These are phyloP conservation scores for Trachemys scripta DNA, from an alignment of 2,113 vertebrate species.

Conservation along the genomic window DNA sequence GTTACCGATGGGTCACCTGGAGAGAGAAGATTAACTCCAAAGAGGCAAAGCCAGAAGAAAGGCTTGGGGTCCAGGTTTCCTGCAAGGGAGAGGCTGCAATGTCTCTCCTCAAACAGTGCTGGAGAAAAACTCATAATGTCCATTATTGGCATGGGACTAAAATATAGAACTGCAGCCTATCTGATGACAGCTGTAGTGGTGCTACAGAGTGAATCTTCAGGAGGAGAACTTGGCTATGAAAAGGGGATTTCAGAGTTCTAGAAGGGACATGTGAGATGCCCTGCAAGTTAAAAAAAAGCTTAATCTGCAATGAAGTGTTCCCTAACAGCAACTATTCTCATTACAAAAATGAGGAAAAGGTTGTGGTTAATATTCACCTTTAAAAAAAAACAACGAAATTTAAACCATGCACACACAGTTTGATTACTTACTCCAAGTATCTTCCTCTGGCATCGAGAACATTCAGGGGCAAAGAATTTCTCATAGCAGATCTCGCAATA, in stretches of 20 bases:
- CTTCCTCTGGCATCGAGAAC: conserved; percentile 91
- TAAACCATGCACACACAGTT: not conserved
- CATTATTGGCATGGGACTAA: not conserved
- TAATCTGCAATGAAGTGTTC: not conserved
- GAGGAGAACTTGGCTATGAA: not conserved
- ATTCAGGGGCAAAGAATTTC: conserved; percentile 94
- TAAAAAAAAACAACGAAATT: not conserved
- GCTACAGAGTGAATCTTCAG: not conserved
- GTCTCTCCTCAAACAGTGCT: not conserved
- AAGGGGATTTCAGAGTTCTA: not conserved
- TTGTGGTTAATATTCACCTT: not conserved
- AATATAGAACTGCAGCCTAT: rapidly evolving
- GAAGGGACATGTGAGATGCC: not conserved
- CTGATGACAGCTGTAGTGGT: not conserved
- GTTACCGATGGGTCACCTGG: not conserved
- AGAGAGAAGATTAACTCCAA: not conserved
- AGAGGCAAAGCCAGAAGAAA: not conserved
- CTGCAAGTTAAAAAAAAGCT: not conserved
- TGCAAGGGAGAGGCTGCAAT: not conserved
- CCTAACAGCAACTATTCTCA: not conserved
- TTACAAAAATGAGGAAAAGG: not conserved
- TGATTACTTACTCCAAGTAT: conserved; percentile 91
- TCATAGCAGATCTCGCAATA: conserved; percentile 95
- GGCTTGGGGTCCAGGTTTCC: not conserved
- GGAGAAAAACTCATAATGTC: not conserved